A percentile compares a stretch with the other conserved stretches of the same genome.
These are phyloP conservation scores for Apodemus speciosus DNA, from an alignment of 2,113 vertebrate species.

Conservation along the genomic window DNA sequence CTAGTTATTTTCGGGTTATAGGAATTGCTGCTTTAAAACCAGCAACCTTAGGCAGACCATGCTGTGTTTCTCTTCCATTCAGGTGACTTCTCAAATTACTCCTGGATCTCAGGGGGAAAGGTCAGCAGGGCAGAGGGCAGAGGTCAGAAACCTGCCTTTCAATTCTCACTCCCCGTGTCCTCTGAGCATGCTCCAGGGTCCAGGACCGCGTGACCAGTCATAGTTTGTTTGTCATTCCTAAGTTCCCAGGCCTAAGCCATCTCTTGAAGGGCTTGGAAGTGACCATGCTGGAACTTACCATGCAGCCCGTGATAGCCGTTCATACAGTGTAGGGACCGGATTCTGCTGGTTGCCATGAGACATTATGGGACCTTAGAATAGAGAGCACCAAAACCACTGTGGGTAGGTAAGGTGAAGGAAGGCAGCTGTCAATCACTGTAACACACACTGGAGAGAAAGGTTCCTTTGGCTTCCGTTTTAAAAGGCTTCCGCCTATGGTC, in stretches of 20 bases:
- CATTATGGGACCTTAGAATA: not conserved
- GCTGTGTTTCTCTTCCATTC: not conserved
- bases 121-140: not conserved
- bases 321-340: rapidly evolving
- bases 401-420: not conserved
- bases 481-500: not conserved
- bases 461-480: not conserved
- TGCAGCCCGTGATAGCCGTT: not conserved
- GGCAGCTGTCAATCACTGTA: not conserved
- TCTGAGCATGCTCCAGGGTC: rapidly evolving
- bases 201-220: not conserved
- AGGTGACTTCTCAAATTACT: not conserved
- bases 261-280: not conserved
- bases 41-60: not conserved
- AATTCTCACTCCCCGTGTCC: not conserved
- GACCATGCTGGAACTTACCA: rapidly evolving
- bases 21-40: not conserved
- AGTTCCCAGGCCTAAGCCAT: not conserved
- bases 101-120: not conserved
- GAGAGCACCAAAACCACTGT: not conserved
- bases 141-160: not conserved
- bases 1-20: not conserved
- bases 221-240: not conserved
- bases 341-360: not conserved
- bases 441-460: not conserved